Conservation (phyloP, 2,888 invertebrate genomes). For the Epinotia demarniana region DNA sequence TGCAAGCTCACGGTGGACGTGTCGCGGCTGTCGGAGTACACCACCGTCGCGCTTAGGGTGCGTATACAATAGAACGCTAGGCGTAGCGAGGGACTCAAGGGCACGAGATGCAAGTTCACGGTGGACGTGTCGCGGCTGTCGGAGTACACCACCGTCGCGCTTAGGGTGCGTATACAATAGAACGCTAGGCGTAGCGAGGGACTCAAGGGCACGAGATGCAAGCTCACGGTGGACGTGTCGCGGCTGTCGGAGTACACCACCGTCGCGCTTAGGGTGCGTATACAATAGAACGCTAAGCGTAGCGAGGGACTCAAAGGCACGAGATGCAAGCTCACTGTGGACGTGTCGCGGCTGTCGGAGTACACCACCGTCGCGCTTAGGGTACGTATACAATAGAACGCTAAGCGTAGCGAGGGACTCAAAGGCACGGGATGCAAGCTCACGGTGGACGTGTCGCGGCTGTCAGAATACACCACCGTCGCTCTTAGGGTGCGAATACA, state of each 20-base stretch:
- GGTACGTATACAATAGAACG: slow-evolving; percentile 77
- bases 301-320: too few relatives aligned
- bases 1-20: slow-evolving; percentile 97
- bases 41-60: slow-evolving; percentile 97
- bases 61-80: slow-evolving; percentile 50
- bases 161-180: slow-evolving; percentile 87
- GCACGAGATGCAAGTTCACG: slow-evolving; percentile 88
- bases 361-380: slow-evolving; percentile 98
- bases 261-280: slow-evolving; percentile 94
- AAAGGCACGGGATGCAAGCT: slow-evolving; percentile 84
- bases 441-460: slow-evolving; percentile 97
- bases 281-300: too few relatives aligned
- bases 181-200: too few relatives aligned
- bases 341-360: slow-evolving; percentile 98
- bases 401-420: too few relatives aligned
- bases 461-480: slow-evolving; percentile 99
- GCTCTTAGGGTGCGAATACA: slow-evolving; percentile 91
- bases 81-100: too few relatives aligned
- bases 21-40: slow-evolving; percentile 97
- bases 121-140: slow-evolving; percentile 98
- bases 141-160: slow-evolving; percentile 98
- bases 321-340: slow-evolving; percentile 93
- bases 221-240: slow-evolving; percentile 98
- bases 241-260: slow-evolving; percentile 98
- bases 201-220: slow-evolving; percentile 60